Evolutionary conservation across 2,113 vertebrate species (phyloP).

Genomic region (Edolisoma coerulescens): DNA sequence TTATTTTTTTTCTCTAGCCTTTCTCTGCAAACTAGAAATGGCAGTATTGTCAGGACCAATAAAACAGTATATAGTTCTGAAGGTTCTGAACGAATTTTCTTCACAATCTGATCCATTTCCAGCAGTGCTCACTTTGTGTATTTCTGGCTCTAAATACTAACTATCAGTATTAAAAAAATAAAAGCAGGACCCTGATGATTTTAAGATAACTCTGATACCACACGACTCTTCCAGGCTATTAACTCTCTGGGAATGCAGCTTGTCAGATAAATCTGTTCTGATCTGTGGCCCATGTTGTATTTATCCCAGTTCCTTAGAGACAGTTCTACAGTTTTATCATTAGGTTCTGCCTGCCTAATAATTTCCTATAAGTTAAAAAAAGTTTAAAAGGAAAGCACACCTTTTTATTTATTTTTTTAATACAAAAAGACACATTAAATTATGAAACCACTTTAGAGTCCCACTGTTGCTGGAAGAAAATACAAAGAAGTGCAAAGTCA

Average conservation of each 20-base stretch:
- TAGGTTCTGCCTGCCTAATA: not conserved
- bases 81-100: not conserved
- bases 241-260: not conserved
- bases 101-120: not conserved
- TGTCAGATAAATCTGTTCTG: not conserved
- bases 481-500: not conserved
- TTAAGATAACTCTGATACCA: not conserved
- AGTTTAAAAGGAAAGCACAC: fast-evolving
- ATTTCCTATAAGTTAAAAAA: not conserved
- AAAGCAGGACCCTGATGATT: not conserved
- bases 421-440: not conserved
- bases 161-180: not conserved
- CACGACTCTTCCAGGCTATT: not conserved
- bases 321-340: not conserved
- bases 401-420: not conserved
- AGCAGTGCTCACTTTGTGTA: not conserved
- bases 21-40: not conserved
- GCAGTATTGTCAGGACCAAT: not conserved
- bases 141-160: not conserved
- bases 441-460: not conserved
- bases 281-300: not conserved
- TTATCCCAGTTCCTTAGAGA: not conserved
- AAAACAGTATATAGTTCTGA: not conserved
- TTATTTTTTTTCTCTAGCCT: not conserved
- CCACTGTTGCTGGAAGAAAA: not conserved